Evolutionary conservation across 2,888 invertebrate genomes (phyloP), one percentile per base, ranked within the genome.

Genomic region (Agonum fuliginosum): DNA sequence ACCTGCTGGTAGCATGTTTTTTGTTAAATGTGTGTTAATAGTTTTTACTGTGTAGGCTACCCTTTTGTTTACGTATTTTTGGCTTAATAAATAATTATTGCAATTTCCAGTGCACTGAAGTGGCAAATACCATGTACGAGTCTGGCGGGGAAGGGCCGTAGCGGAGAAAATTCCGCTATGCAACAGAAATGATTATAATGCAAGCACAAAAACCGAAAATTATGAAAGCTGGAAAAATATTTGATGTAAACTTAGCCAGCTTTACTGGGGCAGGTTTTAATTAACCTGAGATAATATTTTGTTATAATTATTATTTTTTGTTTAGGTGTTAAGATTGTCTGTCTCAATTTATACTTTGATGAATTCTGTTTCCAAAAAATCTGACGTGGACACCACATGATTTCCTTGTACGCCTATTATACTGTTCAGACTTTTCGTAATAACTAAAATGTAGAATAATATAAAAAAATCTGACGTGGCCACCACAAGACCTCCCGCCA

Each of bases 141-240:
- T 67, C 67, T 5, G 67, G 67, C 3, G 37, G 67, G 67, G 67
- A 67, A 67, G 67, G 67, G 4, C 67, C 67, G 5, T 67, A 41
- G 10, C 19, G 43, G 12, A 12, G 4, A 12, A 43, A 67, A 22
- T 67, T 67, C 19, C 67, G 67, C 1, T 67, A 67, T 17, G 67
- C 67, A 0, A 67, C 67, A 4, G 14, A 12, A 41, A 67, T 67
- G 67, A 41, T 67, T 20, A 67, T 67, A 6, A 41, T 41, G 43
- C 41, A 67, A 37, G 17, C 67, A 10, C 67, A 67, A 14, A 67
- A 41, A 41, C 37, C 41, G 2, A 20, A 37, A 22, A 41, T 67
- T n/a, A 41, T 67, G 43, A 37, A 41, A 41, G 67, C 67, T 20
- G 67, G 67, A 20, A 67, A 67, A 4, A 67, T 67, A 22, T 67